These are phyloP conservation scores for Eolophus roseicapilla DNA, from an alignment of 2,113 vertebrate species.

Conservation along the genomic window DNA sequence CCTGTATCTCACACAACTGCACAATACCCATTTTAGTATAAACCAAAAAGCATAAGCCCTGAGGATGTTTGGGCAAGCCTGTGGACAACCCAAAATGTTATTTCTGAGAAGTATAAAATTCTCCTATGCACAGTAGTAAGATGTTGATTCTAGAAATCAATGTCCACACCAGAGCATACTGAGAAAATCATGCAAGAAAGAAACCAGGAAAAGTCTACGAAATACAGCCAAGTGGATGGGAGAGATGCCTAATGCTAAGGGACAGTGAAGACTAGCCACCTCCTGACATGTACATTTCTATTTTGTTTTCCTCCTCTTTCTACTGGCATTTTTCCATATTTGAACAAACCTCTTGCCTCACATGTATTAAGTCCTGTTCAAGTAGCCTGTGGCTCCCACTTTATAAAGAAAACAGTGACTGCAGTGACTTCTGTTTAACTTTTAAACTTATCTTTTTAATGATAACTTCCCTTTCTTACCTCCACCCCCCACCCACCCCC, in stretches of 20 bases:
- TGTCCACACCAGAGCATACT: neutral
- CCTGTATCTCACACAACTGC: neutral
- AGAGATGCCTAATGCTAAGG: neutral
- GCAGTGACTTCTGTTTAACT: neutral
- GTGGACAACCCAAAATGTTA: neutral
- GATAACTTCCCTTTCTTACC: neutral
- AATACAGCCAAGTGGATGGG: neutral
- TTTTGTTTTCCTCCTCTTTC: neutral
- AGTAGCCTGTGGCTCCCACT: neutral
- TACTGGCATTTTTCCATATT: neutral
- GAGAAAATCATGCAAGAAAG: neutral
- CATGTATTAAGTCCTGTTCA: neutral
- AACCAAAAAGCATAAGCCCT: neutral
- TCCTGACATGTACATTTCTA: neutral
- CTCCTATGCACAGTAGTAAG: neutral
- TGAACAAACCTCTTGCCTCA: neutral
- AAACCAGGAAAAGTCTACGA: neutral
- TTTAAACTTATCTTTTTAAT: neutral
- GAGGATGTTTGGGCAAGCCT: neutral
- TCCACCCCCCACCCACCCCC: too few species aligned
- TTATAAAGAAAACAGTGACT: neutral
- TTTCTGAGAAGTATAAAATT: neutral
- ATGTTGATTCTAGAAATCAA: neutral
- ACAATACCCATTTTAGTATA: neutral
- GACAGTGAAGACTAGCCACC: neutral